Percentiles rank a stretch among this genome's conserved stretches.
These are phyloP conservation scores for Erythrocercus mccallii DNA, from an alignment of 2,113 vertebrate species.

Conservation along the genomic window DNA sequence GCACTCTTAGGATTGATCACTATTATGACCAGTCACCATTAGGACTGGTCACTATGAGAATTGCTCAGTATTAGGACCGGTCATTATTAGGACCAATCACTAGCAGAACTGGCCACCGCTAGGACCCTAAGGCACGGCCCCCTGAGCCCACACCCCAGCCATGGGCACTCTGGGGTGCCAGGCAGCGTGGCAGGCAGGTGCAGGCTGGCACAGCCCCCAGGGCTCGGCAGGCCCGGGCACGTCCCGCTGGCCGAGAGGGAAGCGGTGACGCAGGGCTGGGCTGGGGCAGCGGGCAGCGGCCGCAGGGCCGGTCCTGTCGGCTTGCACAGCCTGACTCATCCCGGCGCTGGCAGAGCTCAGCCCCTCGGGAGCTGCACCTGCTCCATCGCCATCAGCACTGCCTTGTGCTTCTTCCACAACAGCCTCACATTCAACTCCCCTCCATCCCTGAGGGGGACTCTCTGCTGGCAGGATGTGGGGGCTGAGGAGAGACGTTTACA, in stretches of 20 bases:
- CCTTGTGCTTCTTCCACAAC: background rate
- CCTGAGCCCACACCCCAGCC: rapidly evolving
- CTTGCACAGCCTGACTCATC: background rate
- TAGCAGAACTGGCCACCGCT: rapidly evolving
- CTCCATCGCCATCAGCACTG: background rate
- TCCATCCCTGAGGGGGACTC: rapidly evolving
- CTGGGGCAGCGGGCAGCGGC: background rate
- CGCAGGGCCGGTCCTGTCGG: background rate
- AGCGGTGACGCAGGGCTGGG: rapidly evolving
- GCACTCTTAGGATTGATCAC: rapidly evolving
- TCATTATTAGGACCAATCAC: background rate
- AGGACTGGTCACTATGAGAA: background rate
- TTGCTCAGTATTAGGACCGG: rapidly evolving
- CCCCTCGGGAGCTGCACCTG: background rate
- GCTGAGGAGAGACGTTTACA: background rate
- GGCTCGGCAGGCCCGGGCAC: rapidly evolving
- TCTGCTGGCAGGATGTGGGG: background rate
- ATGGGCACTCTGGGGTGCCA: rapidly evolving
- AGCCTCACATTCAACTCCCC: background rate
- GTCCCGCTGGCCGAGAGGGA: rapidly evolving
- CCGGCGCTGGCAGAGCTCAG: background rate
- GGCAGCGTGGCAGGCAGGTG: rapidly evolving
- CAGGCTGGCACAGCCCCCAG: background rate
- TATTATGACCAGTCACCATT: rapidly evolving
- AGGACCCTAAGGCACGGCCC: no score